Percentiles rank a stretch among this genome's conserved stretches.
Conservation (phyloP, 2,888 invertebrate genomes). For the Diaperis boleti region DNA sequence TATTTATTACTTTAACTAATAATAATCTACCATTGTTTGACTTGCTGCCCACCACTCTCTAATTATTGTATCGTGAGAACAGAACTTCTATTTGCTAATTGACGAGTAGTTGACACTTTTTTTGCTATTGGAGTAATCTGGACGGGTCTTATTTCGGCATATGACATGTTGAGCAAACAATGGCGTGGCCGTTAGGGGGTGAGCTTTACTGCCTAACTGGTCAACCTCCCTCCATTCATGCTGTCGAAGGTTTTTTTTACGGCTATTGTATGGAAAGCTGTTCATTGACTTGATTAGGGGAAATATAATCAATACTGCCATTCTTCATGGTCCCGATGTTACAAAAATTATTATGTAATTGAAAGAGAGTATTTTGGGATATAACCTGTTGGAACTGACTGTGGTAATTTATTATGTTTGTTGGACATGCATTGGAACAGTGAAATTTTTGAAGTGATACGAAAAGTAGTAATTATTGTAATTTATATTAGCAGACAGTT, state of each 20-base stretch:
- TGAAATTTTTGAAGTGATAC: too few species aligned
- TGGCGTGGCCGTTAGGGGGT: slow-evolving; percentile 18
- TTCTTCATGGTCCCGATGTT: slow-evolving; percentile 1
- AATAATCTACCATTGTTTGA: too few species aligned
- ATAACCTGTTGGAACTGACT: neutral
- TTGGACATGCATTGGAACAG: too few species aligned
- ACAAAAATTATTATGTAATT: neutral
- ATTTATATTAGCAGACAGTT: too few species aligned
- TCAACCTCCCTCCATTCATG: slow-evolving; percentile 21
- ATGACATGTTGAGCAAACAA: slow-evolving; percentile 25
- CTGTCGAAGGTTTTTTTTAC: slow-evolving; percentile 23
- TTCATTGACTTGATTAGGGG: slow-evolving; percentile 21
- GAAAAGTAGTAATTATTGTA: too few species aligned
- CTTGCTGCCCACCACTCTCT: neutral
- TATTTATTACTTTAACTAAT: slow-evolving; percentile 1
- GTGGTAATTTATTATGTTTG: too few species aligned
- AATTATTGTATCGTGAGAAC: too few species aligned
- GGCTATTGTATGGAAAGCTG: slow-evolving; percentile 19
- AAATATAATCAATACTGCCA: slow-evolving; percentile 19
- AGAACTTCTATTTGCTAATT: neutral
- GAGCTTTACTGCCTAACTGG: slow-evolving; percentile 15
- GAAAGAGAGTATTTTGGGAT: neutral
- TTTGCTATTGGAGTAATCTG: neutral
- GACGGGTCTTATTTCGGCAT: slow-evolving; percentile 1
- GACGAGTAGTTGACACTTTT: too few species aligned